phyloP scores from a whole-genome alignment of 2,888 invertebrate species.

The Empis livida region DNA sequence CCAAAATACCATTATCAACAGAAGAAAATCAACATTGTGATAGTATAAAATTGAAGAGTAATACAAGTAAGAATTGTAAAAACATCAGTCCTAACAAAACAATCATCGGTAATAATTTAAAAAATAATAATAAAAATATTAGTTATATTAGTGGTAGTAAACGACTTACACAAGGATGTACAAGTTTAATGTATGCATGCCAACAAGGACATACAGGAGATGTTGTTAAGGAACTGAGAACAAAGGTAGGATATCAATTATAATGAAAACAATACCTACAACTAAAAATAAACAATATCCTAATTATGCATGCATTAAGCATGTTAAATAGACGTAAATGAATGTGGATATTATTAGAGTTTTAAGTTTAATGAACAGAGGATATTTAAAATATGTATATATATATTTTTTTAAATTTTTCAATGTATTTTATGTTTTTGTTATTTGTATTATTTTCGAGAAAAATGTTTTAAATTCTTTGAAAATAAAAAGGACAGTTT shows the following conservation, averaged over 20 bases:
- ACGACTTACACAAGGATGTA: conserved; percentile 54
- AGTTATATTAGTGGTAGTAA: conserved; percentile 7
- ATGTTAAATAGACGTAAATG: conserved; percentile 6
- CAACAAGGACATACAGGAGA: conserved; percentile 72
- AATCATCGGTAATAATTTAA: background rate
- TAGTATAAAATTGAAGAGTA: too few species aligned
- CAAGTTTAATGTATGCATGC: conserved; percentile 82
- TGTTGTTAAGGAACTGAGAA: conserved; percentile 60
- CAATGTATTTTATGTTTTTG: background rate
- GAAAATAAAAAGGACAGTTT: too few species aligned
- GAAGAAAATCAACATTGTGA: too few species aligned
- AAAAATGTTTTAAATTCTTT: too few species aligned
- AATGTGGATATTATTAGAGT: background rate
- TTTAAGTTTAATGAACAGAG: background rate
- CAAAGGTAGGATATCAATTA: conserved; percentile 46
- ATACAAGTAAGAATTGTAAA: too few species aligned
- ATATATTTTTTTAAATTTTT: too few species aligned
- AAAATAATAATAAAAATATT: background rate
- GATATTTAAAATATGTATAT: too few species aligned
- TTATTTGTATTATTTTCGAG: background rate
- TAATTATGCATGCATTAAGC: conserved; percentile 13
- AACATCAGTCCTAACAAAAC: too few species aligned
- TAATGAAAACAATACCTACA: background rate
- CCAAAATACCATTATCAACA: too few species aligned
- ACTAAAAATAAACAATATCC: background rate